Evolutionary conservation across 2,888 invertebrate species (phyloP), one percentile per base, ranked within the genome.

Genomic region (Serripes groenlandicus): DNA sequence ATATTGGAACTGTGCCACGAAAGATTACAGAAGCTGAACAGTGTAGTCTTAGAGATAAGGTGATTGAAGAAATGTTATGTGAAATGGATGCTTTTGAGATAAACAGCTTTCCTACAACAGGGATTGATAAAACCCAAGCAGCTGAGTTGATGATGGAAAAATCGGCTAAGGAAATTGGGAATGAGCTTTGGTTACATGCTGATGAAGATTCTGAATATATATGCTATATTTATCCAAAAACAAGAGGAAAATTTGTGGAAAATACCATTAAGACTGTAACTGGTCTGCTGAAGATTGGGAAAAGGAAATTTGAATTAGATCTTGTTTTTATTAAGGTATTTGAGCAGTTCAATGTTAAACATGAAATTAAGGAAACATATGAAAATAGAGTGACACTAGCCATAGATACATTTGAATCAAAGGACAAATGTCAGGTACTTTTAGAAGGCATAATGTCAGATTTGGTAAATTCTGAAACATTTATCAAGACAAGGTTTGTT

Each of bases 101-200:
- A 28, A 62, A 62, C 30, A 62, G 62, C 34, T 62, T 62, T n/a
- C 62, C 34, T n/a, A 7, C 62, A 2, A n/a, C 15, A n/a, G 62
- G 62, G 15, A 21, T 62, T 11, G 21, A 62, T 30, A 34, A 15
- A 21, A 1, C 9, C n/a, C 34, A 62, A 34, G 34, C n/a, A 62
- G 30, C 34, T 0, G n/a, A n/a, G 21, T n/a, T 15, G 34, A 32
- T 62, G 34, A 62, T 62, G 62, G 34, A 62, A 62, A 34, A 34
- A 34, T 62, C 62, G 1, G 34, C 3, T 11, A 34, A 32, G n/a
- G 2, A 62, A 34, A 15, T 62, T 32, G n/a, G 32, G 4, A 15
- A 34, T 62, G 34, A 62, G 34, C 34, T 62, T 18, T 62, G 62
- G 62, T 1, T 32, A 32, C 21, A 34, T 18, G 15, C 62, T 34